Base-by-base conservation (phyloP, 2,797 vertebrate genomes). In the Gastrophryne carolinensis region DNA sequence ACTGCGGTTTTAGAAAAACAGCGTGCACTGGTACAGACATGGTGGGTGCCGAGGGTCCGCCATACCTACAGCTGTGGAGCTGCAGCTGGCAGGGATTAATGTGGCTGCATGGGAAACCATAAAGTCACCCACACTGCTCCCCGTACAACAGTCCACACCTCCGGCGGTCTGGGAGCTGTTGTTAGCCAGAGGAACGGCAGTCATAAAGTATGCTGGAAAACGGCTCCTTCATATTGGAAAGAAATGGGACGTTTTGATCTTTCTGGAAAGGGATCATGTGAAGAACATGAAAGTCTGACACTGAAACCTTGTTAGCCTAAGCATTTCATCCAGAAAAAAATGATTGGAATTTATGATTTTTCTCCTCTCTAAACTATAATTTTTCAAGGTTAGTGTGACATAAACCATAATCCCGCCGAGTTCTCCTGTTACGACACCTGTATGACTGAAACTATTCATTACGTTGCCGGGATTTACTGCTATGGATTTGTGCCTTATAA, bases 41-140 rank as follows among this genome's bases (percentile, higher is more conserved):
- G 86, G 84, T 83, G 88, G 86, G 86, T 89, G 84, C 86, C 86
- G 86, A 83, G 80, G 84, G 83, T 81, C 83, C 87, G 82, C 83
- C 85, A 79, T 72, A 30, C 75, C 82, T 80, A 83, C 79, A 84
- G 79, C 83, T 90, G 89, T 87, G 89, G 90, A 86, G 57, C 85
- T 91, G 83, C 85, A 90, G 80, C 87, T 85, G 81, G 87, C 81
- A 69, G 71, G 73, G 82, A 88, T 86, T 91, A 86, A 89, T 89
- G 89, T 89, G 90, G 89, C 87, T 85, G 61, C 82, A 85, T 86
- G 83, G 83, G 84, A 90, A 91, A 89, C 88, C 87, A 82, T 84
- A 78, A 75, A 78, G 86, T 81, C 83, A 84, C 81, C 89, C 82
- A 0, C 85, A 87, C 68, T 82, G 39, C 85, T 72, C 75, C 61